phyloP scores from a whole-genome alignment of 2,113 vertebrate species.

The Myotis yumanensis region DNA sequence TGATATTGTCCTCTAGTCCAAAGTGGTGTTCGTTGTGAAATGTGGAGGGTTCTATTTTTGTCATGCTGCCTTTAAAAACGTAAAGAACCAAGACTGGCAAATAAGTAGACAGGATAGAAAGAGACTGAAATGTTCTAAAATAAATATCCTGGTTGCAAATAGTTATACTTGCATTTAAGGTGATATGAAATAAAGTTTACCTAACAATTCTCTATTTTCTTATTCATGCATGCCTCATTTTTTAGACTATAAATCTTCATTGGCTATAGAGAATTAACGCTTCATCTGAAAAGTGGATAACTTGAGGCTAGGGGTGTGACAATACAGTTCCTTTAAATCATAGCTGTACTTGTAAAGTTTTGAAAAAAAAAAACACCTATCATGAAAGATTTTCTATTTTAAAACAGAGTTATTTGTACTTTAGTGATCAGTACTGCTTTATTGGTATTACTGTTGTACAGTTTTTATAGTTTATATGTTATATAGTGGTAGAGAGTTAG shows the following conservation, averaged over 20 bases:
- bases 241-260: conserved; percentile 6
- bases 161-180: not conserved
- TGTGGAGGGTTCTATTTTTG: conserved; percentile 38
- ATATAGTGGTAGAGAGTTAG: not conserved
- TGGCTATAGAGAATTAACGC: not conserved
- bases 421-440: not conserved
- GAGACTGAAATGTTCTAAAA: not conserved
- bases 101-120: not conserved
- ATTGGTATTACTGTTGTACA: not conserved
- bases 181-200: not conserved
- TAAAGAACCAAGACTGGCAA: conserved; percentile 9
- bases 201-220: not conserved
- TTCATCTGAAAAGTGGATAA: conserved; percentile 6
- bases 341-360: not conserved
- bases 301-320: not conserved
- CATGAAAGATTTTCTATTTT: conserved; percentile 7
- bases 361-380: not conserved
- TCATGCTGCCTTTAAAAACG: conserved; percentile 41
- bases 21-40: conserved; percentile 25
- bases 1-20: not conserved
- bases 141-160: not conserved
- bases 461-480: conserved; percentile 38
- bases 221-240: not conserved
- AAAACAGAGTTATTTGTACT: conserved; percentile 3
- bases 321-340: not conserved